Evolutionary conservation across 2,888 invertebrate genomes (phyloP), one percentile per base, ranked within the genome.

Genomic region (Diarsia dahlii): DNA sequence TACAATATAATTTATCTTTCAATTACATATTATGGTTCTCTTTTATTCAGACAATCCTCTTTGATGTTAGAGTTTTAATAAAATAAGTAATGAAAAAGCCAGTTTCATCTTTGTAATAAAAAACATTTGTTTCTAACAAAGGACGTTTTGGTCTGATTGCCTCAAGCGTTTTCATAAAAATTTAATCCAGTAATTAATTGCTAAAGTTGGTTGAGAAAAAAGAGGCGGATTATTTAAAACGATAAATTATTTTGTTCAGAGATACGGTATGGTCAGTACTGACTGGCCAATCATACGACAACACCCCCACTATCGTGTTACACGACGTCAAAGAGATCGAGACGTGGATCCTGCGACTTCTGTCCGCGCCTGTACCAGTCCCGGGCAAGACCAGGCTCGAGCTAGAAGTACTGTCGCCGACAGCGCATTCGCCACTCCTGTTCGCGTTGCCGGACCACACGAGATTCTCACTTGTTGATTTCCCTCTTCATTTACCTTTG

Each of bases 371-470:
- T 5, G 99, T 99, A 71, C 99, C 99, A 9, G 99, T 99, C 78
- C 99, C 99, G 54, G 99, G 99, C 75, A 99, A 99, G 96, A 99
- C 99, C 18, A 97, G 98, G 93, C 95, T 97, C 68, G 97, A 97
- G 92, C 95, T 97, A 75, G 99, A 99, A 95, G 98, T 99, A 82
- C 96, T 99, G 89, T 99, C 99, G 60, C 98, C 98, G 18, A 98
- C 98, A 77, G 97, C 98, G 71, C 99, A 99, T 90, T 98, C 98
- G 78, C 98, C 98, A 15, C 96, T 99, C 76, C 97, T 99, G 81
- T 99, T 99, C 95, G 99, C 99, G 64, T 96, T 99, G 87, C 99
- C 99, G 20, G 99, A 99, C 95, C 99, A 99, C 93, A 99, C 99
- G 34, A 97, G 99, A 87, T 99, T 99, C 95, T 97, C 99, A 60